Percentiles rank a stretch among this genome's conserved stretches.
These are phyloP conservation scores for Leptoclinus maculatus DNA, from an alignment of 2,797 vertebrate genomes.

Conservation along the genomic window DNA sequence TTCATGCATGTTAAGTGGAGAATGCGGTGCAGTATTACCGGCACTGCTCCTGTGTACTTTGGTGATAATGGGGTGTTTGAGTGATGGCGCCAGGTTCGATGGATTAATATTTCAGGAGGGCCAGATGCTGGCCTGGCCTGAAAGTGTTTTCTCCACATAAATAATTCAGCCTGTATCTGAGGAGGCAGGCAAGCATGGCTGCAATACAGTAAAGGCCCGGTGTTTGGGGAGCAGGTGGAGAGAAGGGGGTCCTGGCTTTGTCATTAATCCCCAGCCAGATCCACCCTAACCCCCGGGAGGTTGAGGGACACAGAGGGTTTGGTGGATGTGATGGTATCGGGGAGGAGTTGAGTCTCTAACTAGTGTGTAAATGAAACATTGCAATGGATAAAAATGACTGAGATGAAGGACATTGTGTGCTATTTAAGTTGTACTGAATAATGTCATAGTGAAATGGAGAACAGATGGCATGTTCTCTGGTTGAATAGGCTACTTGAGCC, in stretches of 20 bases:
- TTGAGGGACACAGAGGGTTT: slow-evolving; percentile 37
- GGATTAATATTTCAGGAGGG: slow-evolving; percentile 85
- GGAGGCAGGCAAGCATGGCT: slow-evolving; percentile 69
- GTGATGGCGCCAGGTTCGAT: slow-evolving; percentile 69
- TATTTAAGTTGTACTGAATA: neutral
- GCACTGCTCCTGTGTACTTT: slow-evolving; percentile 34
- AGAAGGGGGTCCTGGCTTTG: slow-evolving; percentile 53
- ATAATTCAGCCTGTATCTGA: slow-evolving; percentile 82
- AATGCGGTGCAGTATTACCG: slow-evolving; percentile 23
- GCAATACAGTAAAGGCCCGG: slow-evolving; percentile 57
- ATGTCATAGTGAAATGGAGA: neutral
- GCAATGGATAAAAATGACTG: slow-evolving; percentile 23
- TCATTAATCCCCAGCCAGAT: slow-evolving; percentile 70
- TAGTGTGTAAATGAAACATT: slow-evolving; percentile 42
- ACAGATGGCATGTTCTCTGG: neutral
- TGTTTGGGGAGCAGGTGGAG: slow-evolving; percentile 70
- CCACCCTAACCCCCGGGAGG: slow-evolving; percentile 48
- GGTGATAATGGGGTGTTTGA: slow-evolving; percentile 62
- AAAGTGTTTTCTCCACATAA: slow-evolving; percentile 84
- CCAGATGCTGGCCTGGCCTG: slow-evolving; percentile 84
- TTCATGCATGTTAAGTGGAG: slow-evolving; percentile 1
- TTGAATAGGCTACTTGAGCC: neutral
- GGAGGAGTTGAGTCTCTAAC: slow-evolving; percentile 35
- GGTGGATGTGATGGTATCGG: slow-evolving; percentile 13
- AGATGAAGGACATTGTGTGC: neutral